Base-by-base conservation (phyloP, 2,888 invertebrate genomes). In the Lepidocyrtoides sp. region DNA sequence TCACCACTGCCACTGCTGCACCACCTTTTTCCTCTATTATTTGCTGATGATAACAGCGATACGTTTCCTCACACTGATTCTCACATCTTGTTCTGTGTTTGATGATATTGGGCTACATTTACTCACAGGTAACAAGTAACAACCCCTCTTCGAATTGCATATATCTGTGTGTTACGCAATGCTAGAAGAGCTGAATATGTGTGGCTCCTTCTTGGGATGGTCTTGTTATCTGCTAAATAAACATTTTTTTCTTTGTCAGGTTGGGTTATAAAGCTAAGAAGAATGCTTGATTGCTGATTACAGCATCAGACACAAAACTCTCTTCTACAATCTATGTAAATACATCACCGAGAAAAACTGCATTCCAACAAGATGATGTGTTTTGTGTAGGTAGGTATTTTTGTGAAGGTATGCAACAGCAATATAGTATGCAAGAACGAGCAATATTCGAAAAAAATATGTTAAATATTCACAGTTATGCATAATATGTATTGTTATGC, bases 351-450 rank as follows among this genome's bases (percentile, higher is more conserved):
- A n/a, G n/a, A n/a, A 66, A 32, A 72, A 72, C 72, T 20, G 44
- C 72, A 72, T 72, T 72, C 72, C 72, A 72, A 5, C 72, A 72
- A 41, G 44, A 72, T 72, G 72, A 72, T 72, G 72, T 69, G 72
- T 17, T 36, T 5, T 2, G 14, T 66, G 29, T 66, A 32, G 7
- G 32, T 17, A 32, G 32, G 32, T 32, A 32, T 17, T 12, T 8
- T 5, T 44, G 7, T 12, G 14, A 8, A 48, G 48, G 48, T 48
- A 57, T 57, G 57, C 57, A 0, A 57, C 20, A 20, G 23, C 26
- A 32, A 66, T 10, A 66, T 4, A n/a, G 14, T 66, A 66, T 20
- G 60, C 60, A 60, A n/a, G 51, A n/a, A 51, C 2, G 51, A 14
- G 14, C 2, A 51, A 8, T 10, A n/a, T 14, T 8, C 10, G 14